These are phyloP conservation scores for Phyllopteryx taeniolatus DNA, from an alignment of 2,113 vertebrate species.

Conservation along the genomic window DNA sequence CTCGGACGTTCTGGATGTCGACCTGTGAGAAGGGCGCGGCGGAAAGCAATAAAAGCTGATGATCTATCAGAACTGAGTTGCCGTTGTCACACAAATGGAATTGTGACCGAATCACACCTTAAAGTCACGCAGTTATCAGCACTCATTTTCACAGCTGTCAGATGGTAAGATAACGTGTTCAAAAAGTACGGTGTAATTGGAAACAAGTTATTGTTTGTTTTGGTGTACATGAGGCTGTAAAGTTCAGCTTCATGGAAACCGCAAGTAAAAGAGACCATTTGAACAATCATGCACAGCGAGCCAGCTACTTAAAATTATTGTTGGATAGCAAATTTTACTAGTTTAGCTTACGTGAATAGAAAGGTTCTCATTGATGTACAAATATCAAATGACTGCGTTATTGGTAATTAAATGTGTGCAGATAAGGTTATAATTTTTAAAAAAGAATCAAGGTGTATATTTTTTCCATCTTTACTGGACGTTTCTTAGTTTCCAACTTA, in stretches of 20 bases:
- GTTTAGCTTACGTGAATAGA: neutral
- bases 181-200: neutral
- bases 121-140: neutral
- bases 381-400: neutral
- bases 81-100: neutral
- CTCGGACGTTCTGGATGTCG: neutral
- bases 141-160: neutral
- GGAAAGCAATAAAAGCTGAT: constrained; percentile 20
- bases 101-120: neutral
- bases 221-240: neutral
- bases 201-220: neutral
- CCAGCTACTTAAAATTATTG: neutral
- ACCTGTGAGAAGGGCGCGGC: constrained; percentile 37
- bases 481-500: neutral
- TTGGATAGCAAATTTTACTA: no score
- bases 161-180: neutral
- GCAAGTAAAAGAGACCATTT: neutral
- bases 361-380: neutral
- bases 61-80: neutral
- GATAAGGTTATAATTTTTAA: neutral
- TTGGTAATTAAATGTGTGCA: neutral
- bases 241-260: neutral
- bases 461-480: neutral
- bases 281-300: neutral
- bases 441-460: no score